A percentile compares a stretch with the other conserved stretches of the same genome.
phyloP scores from a whole-genome alignment of 2,888 invertebrate genomes.

The Drosophila kanekoi region DNA sequence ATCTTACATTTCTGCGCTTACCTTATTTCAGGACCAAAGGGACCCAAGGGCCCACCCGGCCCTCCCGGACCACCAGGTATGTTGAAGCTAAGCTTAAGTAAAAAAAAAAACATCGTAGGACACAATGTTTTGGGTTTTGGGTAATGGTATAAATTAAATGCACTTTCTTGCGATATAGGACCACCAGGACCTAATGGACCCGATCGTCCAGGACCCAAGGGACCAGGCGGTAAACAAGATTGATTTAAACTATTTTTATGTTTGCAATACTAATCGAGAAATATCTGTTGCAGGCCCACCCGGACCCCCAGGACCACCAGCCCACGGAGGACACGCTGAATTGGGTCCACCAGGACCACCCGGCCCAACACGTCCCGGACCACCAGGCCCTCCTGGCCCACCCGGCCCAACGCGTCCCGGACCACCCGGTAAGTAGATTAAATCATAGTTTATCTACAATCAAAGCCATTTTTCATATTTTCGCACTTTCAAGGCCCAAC shows the following conservation, averaged over 20 bases:
- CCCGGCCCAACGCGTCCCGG: slow-evolving; percentile 47
- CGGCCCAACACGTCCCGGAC: slow-evolving; percentile 54
- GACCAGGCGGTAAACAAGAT: slow-evolving; percentile 40
- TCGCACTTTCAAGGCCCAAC: slow-evolving; percentile 36
- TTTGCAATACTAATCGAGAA: not conserved
- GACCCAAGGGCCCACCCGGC: slow-evolving; percentile 81
- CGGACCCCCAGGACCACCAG: slow-evolving; percentile 56
- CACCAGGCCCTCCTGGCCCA: slow-evolving; percentile 52
- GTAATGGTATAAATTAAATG: slow-evolving; percentile 14
- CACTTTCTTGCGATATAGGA: slow-evolving; percentile 31
- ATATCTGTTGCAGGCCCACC: slow-evolving; percentile 35
- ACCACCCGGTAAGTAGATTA: slow-evolving; percentile 31
- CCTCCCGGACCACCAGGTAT: slow-evolving; percentile 78
- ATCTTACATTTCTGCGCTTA: slow-evolving; percentile 11
- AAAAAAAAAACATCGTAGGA: not conserved
- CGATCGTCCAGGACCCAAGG: slow-evolving; percentile 67
- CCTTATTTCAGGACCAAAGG: slow-evolving; percentile 58
- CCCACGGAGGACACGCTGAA: slow-evolving; percentile 35
- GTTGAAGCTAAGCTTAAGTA: not conserved
- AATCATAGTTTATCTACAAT: not conserved
- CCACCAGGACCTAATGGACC: slow-evolving; percentile 70
- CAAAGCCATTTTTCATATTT: not conserved
- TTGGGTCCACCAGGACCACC: slow-evolving; percentile 57
- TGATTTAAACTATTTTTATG: not conserved
- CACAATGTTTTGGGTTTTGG: not conserved